These are phyloP conservation scores for Syncerus caffer DNA, from an alignment of 2,797 vertebrate species.

Conservation along the genomic window DNA sequence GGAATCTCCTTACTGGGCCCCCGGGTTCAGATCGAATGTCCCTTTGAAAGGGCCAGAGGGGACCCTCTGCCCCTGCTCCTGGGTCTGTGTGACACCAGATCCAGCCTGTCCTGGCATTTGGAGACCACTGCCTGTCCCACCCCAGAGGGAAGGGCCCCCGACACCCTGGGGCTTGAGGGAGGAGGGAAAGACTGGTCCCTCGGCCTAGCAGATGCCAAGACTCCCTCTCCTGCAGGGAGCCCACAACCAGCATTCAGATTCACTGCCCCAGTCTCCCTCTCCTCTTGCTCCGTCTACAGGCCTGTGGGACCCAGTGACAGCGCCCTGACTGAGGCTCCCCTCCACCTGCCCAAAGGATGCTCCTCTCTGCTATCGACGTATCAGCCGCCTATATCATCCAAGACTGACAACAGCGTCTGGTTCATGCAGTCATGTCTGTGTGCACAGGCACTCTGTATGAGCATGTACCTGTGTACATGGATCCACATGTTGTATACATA, in stretches of 20 bases:
- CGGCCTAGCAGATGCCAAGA: neutral
- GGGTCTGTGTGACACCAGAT: conserved; percentile 65
- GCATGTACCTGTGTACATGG: too few species aligned
- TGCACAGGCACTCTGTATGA: neutral
- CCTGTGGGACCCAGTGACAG: neutral
- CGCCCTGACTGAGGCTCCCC: neutral
- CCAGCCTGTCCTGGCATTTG: neutral
- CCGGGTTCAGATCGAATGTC: conserved; percentile 67
- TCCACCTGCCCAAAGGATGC: too few species aligned
- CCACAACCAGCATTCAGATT: fast-evolving
- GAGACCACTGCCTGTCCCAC: neutral
- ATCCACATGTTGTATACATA: fast-evolving
- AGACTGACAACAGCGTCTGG: neutral
- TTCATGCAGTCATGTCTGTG: fast-evolving
- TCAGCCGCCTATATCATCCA: fast-evolving
- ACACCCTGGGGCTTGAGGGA: neutral
- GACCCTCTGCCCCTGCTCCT: conserved; percentile 11
- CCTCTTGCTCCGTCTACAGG: neutral
- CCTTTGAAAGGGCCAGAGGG: conserved; percentile 65
- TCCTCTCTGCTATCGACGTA: fast-evolving
- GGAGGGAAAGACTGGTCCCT: neutral
- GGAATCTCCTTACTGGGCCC: conserved; percentile 65
- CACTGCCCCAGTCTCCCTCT: neutral
- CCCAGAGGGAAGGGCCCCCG: neutral
- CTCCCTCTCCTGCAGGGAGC: neutral